phyloP scores from a whole-genome alignment of 2,797 vertebrate species.

The Phalanger gymnotis region DNA sequence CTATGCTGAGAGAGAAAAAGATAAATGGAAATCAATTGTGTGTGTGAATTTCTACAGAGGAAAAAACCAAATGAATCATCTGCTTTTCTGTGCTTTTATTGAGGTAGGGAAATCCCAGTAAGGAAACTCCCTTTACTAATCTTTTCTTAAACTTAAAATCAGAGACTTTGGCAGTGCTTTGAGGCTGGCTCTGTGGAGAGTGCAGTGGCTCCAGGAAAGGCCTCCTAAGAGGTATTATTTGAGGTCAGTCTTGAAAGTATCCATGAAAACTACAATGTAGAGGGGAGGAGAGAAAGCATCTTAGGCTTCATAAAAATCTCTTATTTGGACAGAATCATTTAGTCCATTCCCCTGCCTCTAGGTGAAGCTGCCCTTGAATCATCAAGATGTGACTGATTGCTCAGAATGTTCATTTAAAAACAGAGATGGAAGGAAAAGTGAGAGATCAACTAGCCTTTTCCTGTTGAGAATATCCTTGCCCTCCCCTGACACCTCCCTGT shows the following conservation, averaged over 20 bases:
- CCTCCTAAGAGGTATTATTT: neutral
- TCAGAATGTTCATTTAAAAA: neutral
- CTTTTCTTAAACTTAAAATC: neutral
- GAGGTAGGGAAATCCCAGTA: neutral
- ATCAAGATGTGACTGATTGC: neutral
- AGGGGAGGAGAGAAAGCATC: neutral
- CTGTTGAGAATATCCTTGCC: neutral
- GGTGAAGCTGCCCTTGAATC: neutral
- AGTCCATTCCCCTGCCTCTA: neutral
- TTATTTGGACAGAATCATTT: neutral
- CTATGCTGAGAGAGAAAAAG: neutral
- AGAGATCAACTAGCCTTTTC: neutral
- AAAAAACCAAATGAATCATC: neutral
- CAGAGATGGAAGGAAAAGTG: neutral
- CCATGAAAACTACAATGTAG: neutral
- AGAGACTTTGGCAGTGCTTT: neutral
- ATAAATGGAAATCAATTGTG: neutral
- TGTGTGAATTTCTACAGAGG: neutral
- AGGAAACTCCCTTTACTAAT: neutral
- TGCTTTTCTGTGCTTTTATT: neutral
- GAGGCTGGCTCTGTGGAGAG: neutral
- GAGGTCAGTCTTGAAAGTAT: neutral
- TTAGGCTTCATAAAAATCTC: neutral
- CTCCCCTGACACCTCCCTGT: neutral
- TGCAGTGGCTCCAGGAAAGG: neutral